Conservation (phyloP, 2,797 vertebrate species). For the Smutsia temminckii region DNA sequence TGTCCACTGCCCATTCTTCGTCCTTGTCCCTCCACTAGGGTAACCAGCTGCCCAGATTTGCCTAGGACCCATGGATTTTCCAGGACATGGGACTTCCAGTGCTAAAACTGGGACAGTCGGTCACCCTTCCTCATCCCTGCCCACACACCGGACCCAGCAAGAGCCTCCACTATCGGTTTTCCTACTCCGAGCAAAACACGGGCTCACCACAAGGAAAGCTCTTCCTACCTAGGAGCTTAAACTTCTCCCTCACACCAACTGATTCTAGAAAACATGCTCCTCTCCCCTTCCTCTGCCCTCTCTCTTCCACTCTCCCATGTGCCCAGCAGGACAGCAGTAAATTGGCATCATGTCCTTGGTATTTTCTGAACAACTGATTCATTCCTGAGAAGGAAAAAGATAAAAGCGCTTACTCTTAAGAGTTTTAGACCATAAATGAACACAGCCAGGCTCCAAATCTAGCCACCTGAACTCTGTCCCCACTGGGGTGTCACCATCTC, state of each 20-base stretch:
- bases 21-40: neutral
- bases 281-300: neutral
- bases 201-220: neutral
- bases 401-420: conserved; percentile 56
- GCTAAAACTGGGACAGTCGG: neutral
- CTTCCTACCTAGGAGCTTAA: neutral
- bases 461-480: neutral
- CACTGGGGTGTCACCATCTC: neutral
- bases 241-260: neutral
- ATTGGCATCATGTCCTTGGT: conserved; percentile 58
- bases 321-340: conserved; percentile 32
- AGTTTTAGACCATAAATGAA: neutral
- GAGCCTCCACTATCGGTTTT: neutral
- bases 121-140: neutral
- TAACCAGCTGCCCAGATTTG: neutral
- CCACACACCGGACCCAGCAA: neutral
- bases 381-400: conserved; percentile 63
- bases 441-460: conserved; percentile 68
- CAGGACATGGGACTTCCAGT: neutral
- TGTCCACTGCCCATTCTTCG: neutral
- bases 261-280: neutral
- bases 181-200: neutral
- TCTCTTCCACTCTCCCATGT: neutral
- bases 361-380: conserved; percentile 57
- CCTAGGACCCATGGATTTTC: neutral